Percentiles rank a stretch among this genome's conserved stretches.
These are phyloP conservation scores for Apocrypta bakeri DNA, from an alignment of 1,140 invertebrate species.

Conservation along the genomic window DNA sequence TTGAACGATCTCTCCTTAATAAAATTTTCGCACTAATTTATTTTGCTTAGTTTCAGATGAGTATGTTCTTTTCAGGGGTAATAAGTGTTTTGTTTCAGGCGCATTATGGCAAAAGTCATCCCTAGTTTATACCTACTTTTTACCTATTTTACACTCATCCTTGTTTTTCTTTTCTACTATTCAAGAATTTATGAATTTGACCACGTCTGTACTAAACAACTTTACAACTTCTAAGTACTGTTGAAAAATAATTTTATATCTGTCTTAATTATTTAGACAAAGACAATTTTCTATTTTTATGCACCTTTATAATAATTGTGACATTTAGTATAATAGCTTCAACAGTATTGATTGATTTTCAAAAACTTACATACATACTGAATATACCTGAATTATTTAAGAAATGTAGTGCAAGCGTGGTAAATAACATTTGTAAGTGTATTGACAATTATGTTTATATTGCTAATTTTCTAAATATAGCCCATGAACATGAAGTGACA, in stretches of 20 bases:
- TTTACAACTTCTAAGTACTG: background rate
- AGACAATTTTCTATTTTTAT: too few species aligned
- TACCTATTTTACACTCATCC: constrained; percentile 27
- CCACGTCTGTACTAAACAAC: background rate
- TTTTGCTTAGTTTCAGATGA: constrained; percentile 66
- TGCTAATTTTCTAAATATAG: background rate
- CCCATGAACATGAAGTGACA: background rate
- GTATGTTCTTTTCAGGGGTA: constrained; percentile 65
- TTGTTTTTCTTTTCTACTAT: constrained; percentile 4
- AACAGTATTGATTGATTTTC: background rate
- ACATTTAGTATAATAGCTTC: background rate
- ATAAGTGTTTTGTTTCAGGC: constrained; percentile 69
- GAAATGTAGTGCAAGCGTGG: background rate
- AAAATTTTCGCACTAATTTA: constrained; percentile 64
- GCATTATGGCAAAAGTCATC: constrained; percentile 51
- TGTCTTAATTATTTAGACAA: too few species aligned
- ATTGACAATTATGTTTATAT: constrained; percentile 1
- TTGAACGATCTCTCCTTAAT: constrained; percentile 53
- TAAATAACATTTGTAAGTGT: background rate
- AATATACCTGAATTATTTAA: background rate
- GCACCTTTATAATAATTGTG: background rate
- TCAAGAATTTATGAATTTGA: constrained; percentile 63
- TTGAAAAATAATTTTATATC: constrained; percentile 28
- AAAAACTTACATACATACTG: background rate
- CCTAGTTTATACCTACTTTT: constrained; percentile 25